Evolutionary conservation across 1,140 invertebrate genomes (phyloP).

Genomic region (Micrasema minimum): DNA sequence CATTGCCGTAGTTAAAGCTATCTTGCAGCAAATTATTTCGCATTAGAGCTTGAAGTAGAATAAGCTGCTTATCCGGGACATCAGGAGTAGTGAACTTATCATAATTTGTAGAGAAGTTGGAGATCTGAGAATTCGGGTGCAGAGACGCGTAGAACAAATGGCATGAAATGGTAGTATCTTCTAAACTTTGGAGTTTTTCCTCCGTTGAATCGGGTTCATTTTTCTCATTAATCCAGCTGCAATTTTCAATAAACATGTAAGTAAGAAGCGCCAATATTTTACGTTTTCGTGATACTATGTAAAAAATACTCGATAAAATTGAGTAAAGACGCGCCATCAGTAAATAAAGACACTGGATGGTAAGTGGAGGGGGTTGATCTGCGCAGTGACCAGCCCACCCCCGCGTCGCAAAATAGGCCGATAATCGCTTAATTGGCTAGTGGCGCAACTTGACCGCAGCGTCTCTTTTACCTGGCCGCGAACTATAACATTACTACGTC

Average conservation of each 20-base stretch:
- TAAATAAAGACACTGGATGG: no score
- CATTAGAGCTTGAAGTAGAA: slow-evolving; percentile 44
- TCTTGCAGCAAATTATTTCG: slow-evolving; percentile 49
- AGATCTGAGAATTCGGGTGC: slow-evolving; percentile 41
- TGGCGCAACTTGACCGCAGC: no score
- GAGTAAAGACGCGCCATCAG: no score
- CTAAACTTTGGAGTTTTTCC: slow-evolving; percentile 24
- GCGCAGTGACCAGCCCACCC: no score
- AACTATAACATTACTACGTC: not conserved
- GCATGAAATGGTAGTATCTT: slow-evolving; percentile 41
- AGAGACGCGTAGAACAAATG: slow-evolving; percentile 46
- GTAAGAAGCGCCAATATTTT: no score
- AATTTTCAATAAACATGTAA: no score
- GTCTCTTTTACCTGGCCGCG: no score
- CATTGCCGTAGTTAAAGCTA: slow-evolving; percentile 44
- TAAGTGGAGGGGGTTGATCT: no score
- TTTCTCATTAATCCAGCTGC: slow-evolving; percentile 44
- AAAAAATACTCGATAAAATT: no score
- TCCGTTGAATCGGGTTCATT: slow-evolving; percentile 19
- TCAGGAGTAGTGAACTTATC: slow-evolving; percentile 45
- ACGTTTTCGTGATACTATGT: no score
- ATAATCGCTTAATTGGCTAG: no score
- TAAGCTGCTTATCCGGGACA: slow-evolving; percentile 41
- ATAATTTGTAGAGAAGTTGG: slow-evolving; percentile 43
- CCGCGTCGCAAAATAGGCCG: no score